Evolutionary conservation across 2,888 invertebrate genomes (phyloP).

Genomic region (Machimus rusticus): DNA sequence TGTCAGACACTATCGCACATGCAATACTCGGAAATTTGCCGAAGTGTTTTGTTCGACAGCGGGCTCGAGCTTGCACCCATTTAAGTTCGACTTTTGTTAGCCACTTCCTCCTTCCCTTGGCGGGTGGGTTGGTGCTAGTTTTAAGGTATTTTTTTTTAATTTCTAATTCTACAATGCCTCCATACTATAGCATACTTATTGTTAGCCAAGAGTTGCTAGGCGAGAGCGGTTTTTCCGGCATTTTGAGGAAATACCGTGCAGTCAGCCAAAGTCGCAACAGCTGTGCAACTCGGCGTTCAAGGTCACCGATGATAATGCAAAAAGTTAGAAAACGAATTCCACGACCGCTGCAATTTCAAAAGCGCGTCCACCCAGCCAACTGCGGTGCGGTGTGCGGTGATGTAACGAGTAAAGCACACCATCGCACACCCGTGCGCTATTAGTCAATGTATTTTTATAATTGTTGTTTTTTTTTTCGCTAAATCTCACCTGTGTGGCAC

Average conservation of each 20-base stretch:
- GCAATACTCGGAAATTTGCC: background rate
- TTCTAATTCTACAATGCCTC: background rate
- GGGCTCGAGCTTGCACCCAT: background rate
- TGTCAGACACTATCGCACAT: background rate
- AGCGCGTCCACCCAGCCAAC: background rate
- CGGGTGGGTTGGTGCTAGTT: background rate
- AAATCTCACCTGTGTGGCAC: background rate
- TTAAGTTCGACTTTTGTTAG: background rate
- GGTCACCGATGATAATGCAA: background rate
- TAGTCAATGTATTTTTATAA: background rate
- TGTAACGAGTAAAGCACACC: background rate
- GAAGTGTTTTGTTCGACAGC: background rate
- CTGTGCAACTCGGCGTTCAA: background rate
- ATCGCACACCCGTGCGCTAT: background rate
- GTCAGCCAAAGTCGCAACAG: background rate
- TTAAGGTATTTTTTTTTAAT: background rate
- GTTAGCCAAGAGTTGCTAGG: background rate
- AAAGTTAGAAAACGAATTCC: background rate
- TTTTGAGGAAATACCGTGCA: background rate
- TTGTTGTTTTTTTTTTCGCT: background rate
- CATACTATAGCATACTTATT: background rate
- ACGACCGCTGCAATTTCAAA: background rate
- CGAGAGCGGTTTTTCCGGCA: background rate
- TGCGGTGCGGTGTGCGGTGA: background rate
- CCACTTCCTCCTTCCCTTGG: background rate